Conservation (phyloP, 2,113 vertebrate genomes). For the Muscicapa adusta region DNA sequence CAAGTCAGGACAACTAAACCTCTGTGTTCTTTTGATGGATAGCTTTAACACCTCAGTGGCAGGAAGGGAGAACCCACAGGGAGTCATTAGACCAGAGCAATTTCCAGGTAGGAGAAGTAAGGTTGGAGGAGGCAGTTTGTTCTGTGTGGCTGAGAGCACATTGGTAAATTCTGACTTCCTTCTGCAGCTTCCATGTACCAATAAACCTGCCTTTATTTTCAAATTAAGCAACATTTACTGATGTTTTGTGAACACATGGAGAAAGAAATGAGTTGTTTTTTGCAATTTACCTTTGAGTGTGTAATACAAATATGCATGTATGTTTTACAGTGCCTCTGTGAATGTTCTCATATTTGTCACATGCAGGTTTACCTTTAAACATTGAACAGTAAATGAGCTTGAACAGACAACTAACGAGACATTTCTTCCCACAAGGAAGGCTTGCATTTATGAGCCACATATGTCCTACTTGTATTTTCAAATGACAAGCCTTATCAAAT, state of each 20-base stretch:
- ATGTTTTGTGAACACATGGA: fast-evolving
- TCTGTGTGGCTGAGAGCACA: not conserved
- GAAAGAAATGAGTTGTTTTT: not conserved
- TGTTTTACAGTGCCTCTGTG: not conserved
- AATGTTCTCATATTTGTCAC: not conserved
- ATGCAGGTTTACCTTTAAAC: not conserved
- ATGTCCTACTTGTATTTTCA: not conserved
- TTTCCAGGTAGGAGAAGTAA: not conserved
- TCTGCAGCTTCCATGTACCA: not conserved
- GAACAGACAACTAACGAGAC: not conserved
- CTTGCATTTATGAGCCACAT: not conserved
- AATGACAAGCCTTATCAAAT: not conserved
- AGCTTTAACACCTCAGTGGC: not conserved
- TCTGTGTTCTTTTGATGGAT: not conserved
- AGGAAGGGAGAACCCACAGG: not conserved
- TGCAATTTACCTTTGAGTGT: not conserved
- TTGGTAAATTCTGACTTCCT: not conserved
- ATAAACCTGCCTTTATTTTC: not conserved
- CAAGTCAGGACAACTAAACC: not conserved
- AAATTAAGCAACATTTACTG: not conserved
- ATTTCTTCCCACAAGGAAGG: not conserved
- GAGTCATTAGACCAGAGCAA: not conserved
- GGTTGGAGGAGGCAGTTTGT: not conserved
- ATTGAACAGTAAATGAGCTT: not conserved
- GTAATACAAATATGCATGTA: not conserved